Percentiles rank a stretch among this genome's conserved stretches.
Evolutionary conservation across 2,113 vertebrate genomes (phyloP).

Genomic region (Eudyptes chrysolophus): DNA sequence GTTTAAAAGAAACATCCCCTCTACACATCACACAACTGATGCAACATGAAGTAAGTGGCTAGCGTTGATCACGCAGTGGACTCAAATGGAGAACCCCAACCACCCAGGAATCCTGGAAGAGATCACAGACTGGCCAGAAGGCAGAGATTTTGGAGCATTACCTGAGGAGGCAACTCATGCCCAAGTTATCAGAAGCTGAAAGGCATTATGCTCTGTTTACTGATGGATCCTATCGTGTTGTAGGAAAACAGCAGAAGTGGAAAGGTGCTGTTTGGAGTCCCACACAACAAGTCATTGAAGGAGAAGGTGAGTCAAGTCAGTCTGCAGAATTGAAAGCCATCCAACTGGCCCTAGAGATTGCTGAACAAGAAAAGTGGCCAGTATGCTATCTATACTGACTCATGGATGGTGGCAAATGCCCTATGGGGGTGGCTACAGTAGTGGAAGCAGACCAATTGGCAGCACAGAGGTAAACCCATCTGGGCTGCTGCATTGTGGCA

Average conservation of each 20-base stretch:
- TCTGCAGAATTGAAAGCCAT: not conserved
- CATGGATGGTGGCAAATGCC: not conserved
- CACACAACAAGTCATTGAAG: not conserved
- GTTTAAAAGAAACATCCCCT: not conserved
- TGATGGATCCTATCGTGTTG: not conserved
- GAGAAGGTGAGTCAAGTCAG: not conserved
- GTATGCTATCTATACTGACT: not conserved
- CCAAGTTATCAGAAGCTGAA: not conserved
- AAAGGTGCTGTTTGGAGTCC: not conserved
- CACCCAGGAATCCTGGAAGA: not conserved
- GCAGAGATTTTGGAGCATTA: not conserved
- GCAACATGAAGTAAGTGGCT: not conserved
- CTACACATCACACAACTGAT: not conserved
- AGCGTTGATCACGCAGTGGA: accelerated
- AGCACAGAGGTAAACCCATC: not conserved
- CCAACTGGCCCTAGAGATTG: not conserved
- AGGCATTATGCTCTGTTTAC: not conserved
- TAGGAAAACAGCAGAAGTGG: not conserved
- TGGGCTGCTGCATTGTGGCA: not conserved
- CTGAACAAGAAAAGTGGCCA: not conserved
- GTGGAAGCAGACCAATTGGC: not conserved
- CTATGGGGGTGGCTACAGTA: not conserved
- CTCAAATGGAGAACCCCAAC: not conserved
- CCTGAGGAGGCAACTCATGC: not conserved
- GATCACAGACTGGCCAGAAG: not conserved